Conservation (phyloP, 2,113 vertebrate species). For the Aspidoscelis tigris region DNA sequence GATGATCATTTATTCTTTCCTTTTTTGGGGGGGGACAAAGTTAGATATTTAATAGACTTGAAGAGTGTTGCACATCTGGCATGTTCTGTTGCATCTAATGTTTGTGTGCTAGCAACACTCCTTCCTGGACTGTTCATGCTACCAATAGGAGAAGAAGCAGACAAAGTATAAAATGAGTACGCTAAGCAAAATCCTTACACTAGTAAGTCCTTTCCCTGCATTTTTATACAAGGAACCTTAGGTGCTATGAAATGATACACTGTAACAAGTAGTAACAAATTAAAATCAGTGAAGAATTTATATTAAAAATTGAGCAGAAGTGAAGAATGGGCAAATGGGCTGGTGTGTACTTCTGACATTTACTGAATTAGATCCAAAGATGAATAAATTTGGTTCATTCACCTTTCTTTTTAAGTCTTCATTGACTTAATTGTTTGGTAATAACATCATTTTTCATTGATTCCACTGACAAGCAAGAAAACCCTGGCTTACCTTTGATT, state of each 20-base stretch:
- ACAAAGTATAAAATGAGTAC: too few relatives aligned
- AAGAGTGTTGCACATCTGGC: too few relatives aligned
- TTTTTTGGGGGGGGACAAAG: too few relatives aligned
- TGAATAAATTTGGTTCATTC: neutral
- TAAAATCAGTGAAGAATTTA: neutral
- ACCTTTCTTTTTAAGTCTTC: neutral
- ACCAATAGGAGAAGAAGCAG: too few relatives aligned
- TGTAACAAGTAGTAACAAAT: neutral
- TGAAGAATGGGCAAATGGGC: neutral
- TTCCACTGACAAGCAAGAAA: neutral
- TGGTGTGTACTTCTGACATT: neutral
- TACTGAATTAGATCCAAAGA: neutral
- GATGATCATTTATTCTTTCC: too few relatives aligned
- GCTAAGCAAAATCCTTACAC: too few relatives aligned
- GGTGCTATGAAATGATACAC: neutral
- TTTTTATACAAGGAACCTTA: neutral
- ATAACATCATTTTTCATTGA: neutral
- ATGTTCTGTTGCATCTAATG: too few relatives aligned
- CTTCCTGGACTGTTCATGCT: too few relatives aligned
- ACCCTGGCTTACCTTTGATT: neutral
- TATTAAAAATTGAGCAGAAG: slow-evolving; percentile 6
- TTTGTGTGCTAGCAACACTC: too few relatives aligned
- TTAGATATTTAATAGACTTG: too few relatives aligned
- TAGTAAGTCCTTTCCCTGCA: neutral
- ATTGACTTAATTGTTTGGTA: neutral